Base-by-base conservation (phyloP, 2,113 vertebrate species). In the Loxodonta africana region DNA sequence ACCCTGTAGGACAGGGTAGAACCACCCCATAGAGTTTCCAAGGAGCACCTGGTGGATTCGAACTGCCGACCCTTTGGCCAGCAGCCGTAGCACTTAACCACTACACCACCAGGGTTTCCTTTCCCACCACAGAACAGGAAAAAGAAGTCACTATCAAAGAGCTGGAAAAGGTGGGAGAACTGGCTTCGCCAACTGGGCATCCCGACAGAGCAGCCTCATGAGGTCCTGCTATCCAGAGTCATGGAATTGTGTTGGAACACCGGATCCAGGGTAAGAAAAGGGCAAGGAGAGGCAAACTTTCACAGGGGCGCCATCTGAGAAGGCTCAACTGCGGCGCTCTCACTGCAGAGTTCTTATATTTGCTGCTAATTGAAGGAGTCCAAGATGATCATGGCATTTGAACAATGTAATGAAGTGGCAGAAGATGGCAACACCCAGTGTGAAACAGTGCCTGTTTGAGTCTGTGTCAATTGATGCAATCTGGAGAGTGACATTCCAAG, bases 401-500 rank as follows among this genome's bases (percentile, higher is more conserved):
- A 73, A 84, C 9, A 88, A 84, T 80, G 87, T 71, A 93, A 73
- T 94, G 69, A 93, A 96, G 71, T 87, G 81, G 74, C 14, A 37
- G 77, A 80, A 95, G 71, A 74, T 44, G 63, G 95, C 48, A 25
- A 65, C 60, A 33, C 60, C 71, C 6, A n/a, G 63, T 51, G 81
- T 57, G 57, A 86, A 67, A 81, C 90, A 65, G 63, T n/a, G 6
- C 67, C 48, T 85, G 18, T 67, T 69, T 82, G 80, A 60, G 20
- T 83, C 80, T 62, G 57, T 23, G 30, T 62, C 53, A 69, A 65
- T 33, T 46, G 28, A 23, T 91, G 60, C 69, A 65, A 62, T 73
- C 73, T 94, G 65, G 65, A 53, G 37, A 41, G 4, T 87, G 95
- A 92, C 74, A 97, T 94, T 96, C 92, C 88, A 88, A 94, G 77